Conservation (phyloP, 2,113 vertebrate genomes). For the Planiliza haematocheilus region DNA sequence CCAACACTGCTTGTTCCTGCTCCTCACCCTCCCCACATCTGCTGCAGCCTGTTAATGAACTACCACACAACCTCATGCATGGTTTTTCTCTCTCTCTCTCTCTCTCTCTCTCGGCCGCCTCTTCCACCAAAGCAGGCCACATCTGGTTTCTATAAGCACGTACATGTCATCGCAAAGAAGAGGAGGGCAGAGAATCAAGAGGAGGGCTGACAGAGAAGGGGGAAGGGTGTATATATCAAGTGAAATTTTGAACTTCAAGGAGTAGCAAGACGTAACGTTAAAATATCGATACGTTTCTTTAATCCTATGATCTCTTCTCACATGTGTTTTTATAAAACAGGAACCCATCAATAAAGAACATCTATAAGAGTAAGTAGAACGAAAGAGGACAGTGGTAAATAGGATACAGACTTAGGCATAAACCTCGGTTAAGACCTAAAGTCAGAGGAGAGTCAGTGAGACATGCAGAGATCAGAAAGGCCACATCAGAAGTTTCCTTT, state of each 20-base stretch:
- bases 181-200: not conserved
- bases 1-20: not conserved
- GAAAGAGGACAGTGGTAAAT: slow-evolving; percentile 13
- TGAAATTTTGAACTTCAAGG: slow-evolving; percentile 37
- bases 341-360: too few relatives aligned
- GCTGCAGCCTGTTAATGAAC: slow-evolving; percentile 49
- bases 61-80: slow-evolving; percentile 41
- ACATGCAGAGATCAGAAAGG: slow-evolving; percentile 61
- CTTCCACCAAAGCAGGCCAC: slow-evolving; percentile 54
- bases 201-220: not conserved
- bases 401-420: slow-evolving; percentile 11
- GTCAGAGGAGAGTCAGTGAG: slow-evolving; percentile 34
- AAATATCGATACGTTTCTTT: slow-evolving; percentile 32
- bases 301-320: not conserved
- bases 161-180: slow-evolving; percentile 67
- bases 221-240: slow-evolving; percentile 41
- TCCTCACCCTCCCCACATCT: slow-evolving; percentile 15
- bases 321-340: too few relatives aligned
- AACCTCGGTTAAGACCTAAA: slow-evolving; percentile 12
- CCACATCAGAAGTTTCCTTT: slow-evolving; percentile 76
- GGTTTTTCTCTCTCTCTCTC: slow-evolving; percentile 40
- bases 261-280: slow-evolving; percentile 17
- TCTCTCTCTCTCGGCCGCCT: slow-evolving; percentile 33
- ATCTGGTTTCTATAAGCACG: slow-evolving; percentile 82
- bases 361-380: too few relatives aligned